Base-by-base conservation (phyloP, 2,113 vertebrate genomes). In the Ceyx margarethae region DNA sequence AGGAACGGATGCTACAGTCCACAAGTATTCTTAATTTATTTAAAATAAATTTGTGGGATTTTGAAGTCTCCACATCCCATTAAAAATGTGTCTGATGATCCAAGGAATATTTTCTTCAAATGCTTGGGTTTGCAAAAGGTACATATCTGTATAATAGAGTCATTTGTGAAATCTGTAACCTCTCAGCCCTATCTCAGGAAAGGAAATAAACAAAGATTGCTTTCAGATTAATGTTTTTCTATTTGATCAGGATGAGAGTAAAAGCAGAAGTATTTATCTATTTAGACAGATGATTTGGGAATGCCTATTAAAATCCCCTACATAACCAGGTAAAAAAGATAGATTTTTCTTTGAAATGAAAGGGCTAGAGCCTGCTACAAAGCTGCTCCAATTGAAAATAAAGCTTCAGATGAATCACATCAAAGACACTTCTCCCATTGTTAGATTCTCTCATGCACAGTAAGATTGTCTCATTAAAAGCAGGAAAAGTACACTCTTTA, bases 381-480 rank as follows among this genome's bases (percentile, higher is more conserved):
- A 98, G 97, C 97, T 97, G 96, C 96, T 97, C 96, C 66, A 94
- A 62, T 77, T 97, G 96, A 95, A 98, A 98, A 98, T 97, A 97
- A 97, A 97, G 96, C 97, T 98, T 98, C 97, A 96, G 92, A 95
- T 96, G 97, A 98, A 97, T 97, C 97, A 97, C 97, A 98, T 98
- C 98, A 98, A 98, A 99, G 98, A 68, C 95, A 74, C 92, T 97
- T 97, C 96, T 98, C 97, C 97, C 97, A 95, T 96, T 97, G 97
- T 98, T 97, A 94, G 97, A 97, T 98, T 97, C 97, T 98, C 95
- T 96, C 96, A 96, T 97, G 96, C 97, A 97, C 87, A 95, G 89
- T 96, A 96, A 98, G 98, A 98, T 97, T 97, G 97, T 97, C 98
- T 98, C 98, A 98, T 98, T 98, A 98, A 97, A 97, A 97, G 96